A percentile compares a stretch with the other conserved stretches of the same genome.
These are phyloP conservation scores for Plodia interpunctella DNA, from an alignment of 1,140 invertebrate species.

Conservation along the genomic window DNA sequence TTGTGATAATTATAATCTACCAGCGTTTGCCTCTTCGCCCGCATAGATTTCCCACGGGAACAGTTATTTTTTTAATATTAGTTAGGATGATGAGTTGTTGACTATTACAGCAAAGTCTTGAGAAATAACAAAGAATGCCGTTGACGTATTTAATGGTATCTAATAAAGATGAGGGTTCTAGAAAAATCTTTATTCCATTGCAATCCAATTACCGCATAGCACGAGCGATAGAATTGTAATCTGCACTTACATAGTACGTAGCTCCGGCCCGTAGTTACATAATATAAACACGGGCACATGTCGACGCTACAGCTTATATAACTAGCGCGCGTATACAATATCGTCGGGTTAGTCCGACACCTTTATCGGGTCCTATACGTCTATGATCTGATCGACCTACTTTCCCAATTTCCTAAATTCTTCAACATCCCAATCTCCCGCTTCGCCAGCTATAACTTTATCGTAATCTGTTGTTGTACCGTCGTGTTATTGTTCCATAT, in stretches of 20 bases:
- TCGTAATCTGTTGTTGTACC: slow-evolving; percentile 22
- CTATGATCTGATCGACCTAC: slow-evolving; percentile 9
- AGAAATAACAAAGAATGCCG: background rate
- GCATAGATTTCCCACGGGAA: too few species aligned
- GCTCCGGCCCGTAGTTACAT: slow-evolving; percentile 29
- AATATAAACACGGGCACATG: slow-evolving; percentile 46
- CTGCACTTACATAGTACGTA: slow-evolving; percentile 13
- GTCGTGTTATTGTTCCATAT: slow-evolving; percentile 37
- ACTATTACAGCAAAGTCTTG: background rate
- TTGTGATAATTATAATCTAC: background rate
- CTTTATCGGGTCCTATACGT: slow-evolving; percentile 3
- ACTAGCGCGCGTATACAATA: slow-evolving; percentile 24
- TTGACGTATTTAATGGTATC: slow-evolving; percentile 1
- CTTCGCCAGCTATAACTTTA: background rate
- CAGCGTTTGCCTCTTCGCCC: too few species aligned
- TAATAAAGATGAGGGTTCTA: background rate
- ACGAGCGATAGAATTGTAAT: slow-evolving; percentile 21
- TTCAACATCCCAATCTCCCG: background rate
- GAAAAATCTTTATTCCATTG: slow-evolving; percentile 20
- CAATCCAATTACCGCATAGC: slow-evolving; percentile 19
- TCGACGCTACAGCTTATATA: slow-evolving; percentile 36
- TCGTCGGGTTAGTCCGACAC: slow-evolving; percentile 10
- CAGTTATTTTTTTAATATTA: too few species aligned
- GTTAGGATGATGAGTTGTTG: background rate
- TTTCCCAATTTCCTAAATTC: background rate